phyloP scores from a whole-genome alignment of 1,140 invertebrate genomes.

The Aphis craccivora region DNA sequence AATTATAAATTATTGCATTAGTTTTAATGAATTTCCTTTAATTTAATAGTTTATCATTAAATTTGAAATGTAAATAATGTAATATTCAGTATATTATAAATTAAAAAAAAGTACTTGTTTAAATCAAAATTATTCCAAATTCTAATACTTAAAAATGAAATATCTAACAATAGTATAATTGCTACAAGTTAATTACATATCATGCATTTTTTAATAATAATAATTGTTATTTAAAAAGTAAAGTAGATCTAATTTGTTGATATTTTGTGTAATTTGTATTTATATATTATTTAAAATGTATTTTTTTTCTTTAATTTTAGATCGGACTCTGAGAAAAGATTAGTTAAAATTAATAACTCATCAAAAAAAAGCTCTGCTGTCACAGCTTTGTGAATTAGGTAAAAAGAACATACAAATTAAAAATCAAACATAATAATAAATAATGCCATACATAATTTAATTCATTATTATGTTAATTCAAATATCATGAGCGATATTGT shows the following conservation, averaged over 20 bases:
- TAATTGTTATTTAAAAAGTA: neutral
- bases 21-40: too few species aligned
- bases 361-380: constrained; percentile 37
- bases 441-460: constrained; percentile 25
- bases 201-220: neutral
- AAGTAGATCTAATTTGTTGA: neutral
- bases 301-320: constrained; percentile 14
- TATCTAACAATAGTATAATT: neutral
- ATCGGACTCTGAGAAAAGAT: neutral
- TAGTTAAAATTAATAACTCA: constrained; percentile 20
- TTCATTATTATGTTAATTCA: constrained; percentile 1
- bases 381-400: neutral
- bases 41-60: too few species aligned
- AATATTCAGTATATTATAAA: neutral
- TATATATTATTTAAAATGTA: neutral
- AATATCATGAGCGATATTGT: neutral
- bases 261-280: neutral
- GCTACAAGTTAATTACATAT: neutral
- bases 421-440: constrained; percentile 43
- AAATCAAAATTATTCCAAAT: neutral
- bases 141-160: neutral
- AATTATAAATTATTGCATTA: too few species aligned
- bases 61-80: too few species aligned
- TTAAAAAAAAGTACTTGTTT: neutral
- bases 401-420: neutral